Evolutionary conservation across 2,113 vertebrate species (phyloP), one percentile per base, ranked within the genome.

Genomic region (Halichoeres trimaculatus): DNA sequence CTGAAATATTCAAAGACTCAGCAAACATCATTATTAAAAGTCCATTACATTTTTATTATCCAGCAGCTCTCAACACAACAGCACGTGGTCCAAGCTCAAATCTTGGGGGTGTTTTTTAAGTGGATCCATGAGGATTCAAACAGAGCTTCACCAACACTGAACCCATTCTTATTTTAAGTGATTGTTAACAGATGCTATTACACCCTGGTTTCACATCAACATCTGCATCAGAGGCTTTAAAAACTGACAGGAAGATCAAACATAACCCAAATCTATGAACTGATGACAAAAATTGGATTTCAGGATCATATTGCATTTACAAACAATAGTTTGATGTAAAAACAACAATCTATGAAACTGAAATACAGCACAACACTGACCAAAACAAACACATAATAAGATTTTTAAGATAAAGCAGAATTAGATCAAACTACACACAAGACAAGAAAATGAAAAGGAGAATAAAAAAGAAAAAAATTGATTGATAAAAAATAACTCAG

Each of bases 271-370:
- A 48, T 14, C 17, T 52, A 1, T 20, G 16, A 70, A 14, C 24
- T 57, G 16, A 24, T 70, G 14, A 62, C 5, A 24, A 36, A 57
- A 43, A 36, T 23, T 8, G 1, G 38, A 40, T 5, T 30, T 30
- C 41, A 19, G 16, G 17, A 19, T 4, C 26, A 34, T 36, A 24
- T 30, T 1, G 20, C 43, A 64, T 74, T 2, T 52, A 11, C 4
- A 38, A 59, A 52, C 10, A 47, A 13, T 35, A 48, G 36, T 23
- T 62, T 56, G 62, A 35, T 55, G 53, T 54, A 47, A 5, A 6
- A 66, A 61, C 53, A 72, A 61, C 53, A 59, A 79, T 47, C 17
- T 20, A 71, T 41, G 23, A 71, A 55, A 43, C 5, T 4, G 24
- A 17, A 9, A 0, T 48, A 22, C 50, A 47, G 19, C 38, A 38